Evolutionary conservation across 2,888 invertebrate species (phyloP), one percentile per base, ranked within the genome.

Genomic region (Drosophila tanythrix): DNA sequence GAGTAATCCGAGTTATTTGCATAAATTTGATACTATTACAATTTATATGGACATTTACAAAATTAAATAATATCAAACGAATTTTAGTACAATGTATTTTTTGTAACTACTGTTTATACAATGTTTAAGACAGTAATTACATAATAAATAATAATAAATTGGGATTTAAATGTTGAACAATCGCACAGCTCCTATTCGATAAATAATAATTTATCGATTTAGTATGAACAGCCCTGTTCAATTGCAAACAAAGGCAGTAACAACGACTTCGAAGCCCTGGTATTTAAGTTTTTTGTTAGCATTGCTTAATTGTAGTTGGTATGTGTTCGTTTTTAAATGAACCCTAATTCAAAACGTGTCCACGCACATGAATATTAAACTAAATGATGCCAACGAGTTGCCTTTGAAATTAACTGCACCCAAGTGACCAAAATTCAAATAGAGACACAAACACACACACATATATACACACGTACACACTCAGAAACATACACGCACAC

Each of bases 271-370:
- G 35, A 29, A 65, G 71, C 82, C 85, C 82, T 82, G 85, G 75
- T 57, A 53, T 72, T 78, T 71, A 70, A 72, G 70, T 78, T 85
- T 72, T 62, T 83, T 85, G 79, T 84, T 82, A 81, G 79, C 79
- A 83, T 79, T 78, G 79, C 65, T 76, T 73, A 83, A 83, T 79
- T 83, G 78, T 57, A 79, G 73, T 81, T 81, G 82, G 82, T 83
- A 83, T 85, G 76, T 79, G 66, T 21, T 69, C 15, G 31, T 60
- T 36, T 35, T 57, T 40, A 35, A 38, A 50, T 56, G 29, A 40
- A 36, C 38, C 25, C 3, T 1, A 25, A 43, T 27, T 11, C 13
- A 27, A 31, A 52, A 46, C 18, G 15, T 52, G 25, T n/a, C 8
- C 25, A 43, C 13, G 13, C 6, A 21, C 35, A n/a, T n/a, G 1